Base-by-base conservation (phyloP, 2,888 invertebrate genomes). In the Drosophila cognata region DNA sequence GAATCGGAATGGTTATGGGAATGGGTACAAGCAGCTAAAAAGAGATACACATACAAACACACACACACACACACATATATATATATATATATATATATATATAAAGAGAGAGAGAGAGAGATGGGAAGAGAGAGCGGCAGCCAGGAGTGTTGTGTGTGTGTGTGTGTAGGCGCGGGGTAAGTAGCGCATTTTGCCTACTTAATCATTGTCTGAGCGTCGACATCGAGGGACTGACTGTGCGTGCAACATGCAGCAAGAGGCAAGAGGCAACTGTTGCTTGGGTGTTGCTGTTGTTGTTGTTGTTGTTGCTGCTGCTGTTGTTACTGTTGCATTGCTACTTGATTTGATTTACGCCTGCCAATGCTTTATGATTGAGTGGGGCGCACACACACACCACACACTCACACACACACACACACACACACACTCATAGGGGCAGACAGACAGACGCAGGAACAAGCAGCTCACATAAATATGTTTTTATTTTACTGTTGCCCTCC, bases 261-360 rank as follows among this genome's bases (percentile, higher is more conserved):
- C 79, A 69, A 67, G 59, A 38, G 38, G 43, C 72, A 71, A 71
- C 74, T 64, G 77, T 62, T 63, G 71, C 68, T 62, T 46, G 46
- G 67, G 29, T 35, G 46, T 8, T 62, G 68, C 55, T 41, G 52
- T 41, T 56, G 36, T 51, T 59, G 36, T 25, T 43, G 52, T 21
- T 38, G 53, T 25, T 50, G 58, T 21, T 48, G 71, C 28, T 62
- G 60, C 2, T 57, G 31, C 21, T 64, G 28, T 29, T 53, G 55
- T 64, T 74, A 77, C 67, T 69, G 71, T 62, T 76, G 81, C 74
- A 70, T 75, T 82, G 82, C 83, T 87, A 89, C 86, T 88, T 86
- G 86, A 86, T 89, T 84, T 86, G 89, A 89, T 88, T 88, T 88
- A 88, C 88, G 89, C 88, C 89, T 88, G 88, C 88, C 88, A 88